Conservation (phyloP, 1,140 invertebrate species). For the Oryzaephilus surinamensis region DNA sequence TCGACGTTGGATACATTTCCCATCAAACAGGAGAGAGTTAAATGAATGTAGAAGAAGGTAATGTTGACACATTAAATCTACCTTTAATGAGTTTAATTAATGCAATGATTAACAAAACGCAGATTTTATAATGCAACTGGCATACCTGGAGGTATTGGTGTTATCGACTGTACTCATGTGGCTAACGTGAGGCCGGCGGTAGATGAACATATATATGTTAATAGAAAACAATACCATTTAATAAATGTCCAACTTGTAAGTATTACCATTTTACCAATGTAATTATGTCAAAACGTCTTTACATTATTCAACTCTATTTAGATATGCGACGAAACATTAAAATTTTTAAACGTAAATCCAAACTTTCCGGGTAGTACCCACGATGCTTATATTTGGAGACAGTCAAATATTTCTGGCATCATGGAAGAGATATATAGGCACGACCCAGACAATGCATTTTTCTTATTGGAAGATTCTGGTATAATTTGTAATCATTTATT, state of each 20-base stretch:
- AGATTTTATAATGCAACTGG: constrained; percentile 14
- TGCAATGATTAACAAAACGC: background rate
- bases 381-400: constrained; percentile 11
- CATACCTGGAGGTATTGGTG: constrained; percentile 17
- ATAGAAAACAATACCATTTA: constrained; percentile 26
- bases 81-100: too few relatives aligned
- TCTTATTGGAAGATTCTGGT: background rate
- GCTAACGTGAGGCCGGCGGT: constrained; percentile 18
- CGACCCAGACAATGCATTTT: constrained; percentile 1
- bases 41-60: background rate
- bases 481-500: background rate
- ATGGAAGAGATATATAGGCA: background rate
- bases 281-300: background rate
- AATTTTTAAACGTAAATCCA: constrained; percentile 7
- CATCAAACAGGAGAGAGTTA: background rate
- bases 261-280: too few relatives aligned
- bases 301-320: constrained; percentile 2
- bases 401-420: constrained; percentile 2
- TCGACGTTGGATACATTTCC: background rate
- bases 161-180: constrained; percentile 26
- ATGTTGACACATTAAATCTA: too few relatives aligned
- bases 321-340: constrained; percentile 6
- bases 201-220: constrained; percentile 27
- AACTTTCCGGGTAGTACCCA: constrained; percentile 8
- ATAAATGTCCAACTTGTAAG: constrained; percentile 27